A percentile compares a stretch with the other conserved stretches of the same genome.
Evolutionary conservation across 2,113 vertebrate species (phyloP).

Genomic region (Tenebrosternarchus preto): DNA sequence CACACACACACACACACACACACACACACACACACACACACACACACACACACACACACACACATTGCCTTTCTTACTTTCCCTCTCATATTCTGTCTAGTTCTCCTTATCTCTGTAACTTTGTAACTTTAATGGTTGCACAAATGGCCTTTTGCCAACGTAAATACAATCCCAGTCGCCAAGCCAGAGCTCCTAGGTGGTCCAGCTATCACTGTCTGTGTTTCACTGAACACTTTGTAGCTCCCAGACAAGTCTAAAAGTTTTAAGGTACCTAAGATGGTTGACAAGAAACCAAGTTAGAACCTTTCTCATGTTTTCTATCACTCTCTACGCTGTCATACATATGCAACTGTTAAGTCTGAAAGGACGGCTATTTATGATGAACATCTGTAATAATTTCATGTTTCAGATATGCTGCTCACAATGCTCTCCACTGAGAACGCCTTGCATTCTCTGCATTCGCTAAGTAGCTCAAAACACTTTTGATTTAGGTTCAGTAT

Average conservation of each 20-base stretch:
- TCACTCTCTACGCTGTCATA: too few relatives aligned
- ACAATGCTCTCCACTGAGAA: slow-evolving; percentile 7
- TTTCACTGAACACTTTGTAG: background rate
- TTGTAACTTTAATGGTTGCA: slow-evolving; percentile 33
- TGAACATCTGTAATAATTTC: too few relatives aligned
- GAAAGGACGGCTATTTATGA: too few relatives aligned
- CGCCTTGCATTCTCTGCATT: slow-evolving; percentile 18
- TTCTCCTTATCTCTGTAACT: slow-evolving; percentile 50
- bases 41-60: slow-evolving; percentile 6
- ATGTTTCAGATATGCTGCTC: background rate
- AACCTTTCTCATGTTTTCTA: too few relatives aligned
- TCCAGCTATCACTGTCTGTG: slow-evolving; percentile 32
- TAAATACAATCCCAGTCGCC: slow-evolving; percentile 30
- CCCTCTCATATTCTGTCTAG: slow-evolving; percentile 1
- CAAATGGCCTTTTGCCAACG: slow-evolving; percentile 42
- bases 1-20: background rate
- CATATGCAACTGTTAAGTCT: too few relatives aligned
- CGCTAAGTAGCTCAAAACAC: slow-evolving; percentile 19
- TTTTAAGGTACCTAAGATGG: too few relatives aligned
- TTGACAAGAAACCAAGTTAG: too few relatives aligned
- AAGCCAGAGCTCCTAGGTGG: slow-evolving; percentile 40
- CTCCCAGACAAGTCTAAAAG: too few relatives aligned
- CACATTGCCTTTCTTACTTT: slow-evolving; percentile 8
- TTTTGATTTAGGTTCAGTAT: background rate
- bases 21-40: background rate